Evolutionary conservation across 1,140 invertebrate genomes (phyloP), one percentile per base, ranked within the genome.

Genomic region (Chymomyza costata): DNA sequence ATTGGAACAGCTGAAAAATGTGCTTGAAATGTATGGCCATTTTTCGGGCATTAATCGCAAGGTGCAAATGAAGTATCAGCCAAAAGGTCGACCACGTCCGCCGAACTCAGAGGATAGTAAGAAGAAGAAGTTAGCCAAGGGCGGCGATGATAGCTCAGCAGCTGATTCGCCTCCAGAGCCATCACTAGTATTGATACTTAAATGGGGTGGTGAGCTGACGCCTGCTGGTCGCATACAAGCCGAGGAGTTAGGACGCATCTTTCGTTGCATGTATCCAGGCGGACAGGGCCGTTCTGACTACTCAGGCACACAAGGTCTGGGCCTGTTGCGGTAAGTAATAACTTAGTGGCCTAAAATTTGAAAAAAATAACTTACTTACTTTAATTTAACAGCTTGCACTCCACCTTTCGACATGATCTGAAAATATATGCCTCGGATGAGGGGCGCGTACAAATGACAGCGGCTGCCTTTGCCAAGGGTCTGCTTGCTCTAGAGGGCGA

Each of bases 391-490:
- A 90, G 98, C 18, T 87, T 99, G 0, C 98, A 99, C 86, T 98
- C 96, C 1, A 99, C 98, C 0, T 99, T 97, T 86, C 91, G 98
- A 1, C 98, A 99, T 86, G 98, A 99, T 86, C 88, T 99, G 13
- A 99, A 99, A 88, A 99, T 99, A 54, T 99, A 99, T 87, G 97
- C 98, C 0, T 98, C 96, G 3, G 98, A 99, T 86, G 98, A 99
- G 87, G 98, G 98, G 1, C 88, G 98, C 41, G 98, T 99, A 1
- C 98, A 99, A 87, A 99, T 99, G 97, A 99, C 98, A 0, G 98
- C 98, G 0, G 98, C 98, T 8, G 98, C 98, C 7, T 99, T 99
- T 87, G 97, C 98, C 1, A 99, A 99, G 88, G 97, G 98, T 7
- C 87, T 99, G 15, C 87, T 99, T 0, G 98, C 98, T 0, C 85